These are phyloP conservation scores for Erebia palarica DNA, from an alignment of 2,888 invertebrate species.

Conservation along the genomic window DNA sequence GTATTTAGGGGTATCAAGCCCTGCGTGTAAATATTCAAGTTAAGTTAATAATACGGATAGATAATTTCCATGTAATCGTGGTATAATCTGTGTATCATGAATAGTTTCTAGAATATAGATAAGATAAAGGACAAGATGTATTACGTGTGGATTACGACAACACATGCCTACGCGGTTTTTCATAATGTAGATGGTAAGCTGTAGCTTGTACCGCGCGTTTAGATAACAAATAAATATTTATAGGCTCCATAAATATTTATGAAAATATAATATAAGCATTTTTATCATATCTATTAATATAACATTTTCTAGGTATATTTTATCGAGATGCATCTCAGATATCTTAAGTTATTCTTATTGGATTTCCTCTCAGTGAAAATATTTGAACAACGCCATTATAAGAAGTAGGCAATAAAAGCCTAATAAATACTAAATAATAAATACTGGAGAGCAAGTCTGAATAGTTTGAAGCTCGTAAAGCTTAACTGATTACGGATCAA, in stretches of 20 bases:
- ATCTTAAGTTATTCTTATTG: slow-evolving; percentile 4
- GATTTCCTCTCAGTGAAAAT: slow-evolving; percentile 6
- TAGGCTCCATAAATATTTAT: slow-evolving; percentile 30
- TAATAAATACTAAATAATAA: neutral
- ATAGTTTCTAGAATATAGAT: slow-evolving; percentile 39
- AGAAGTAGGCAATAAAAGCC: neutral
- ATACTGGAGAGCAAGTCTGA: neutral
- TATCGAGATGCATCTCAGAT: slow-evolving; percentile 4
- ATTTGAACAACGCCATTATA: neutral
- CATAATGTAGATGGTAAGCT: slow-evolving; percentile 28
- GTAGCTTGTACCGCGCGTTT: slow-evolving; percentile 22
- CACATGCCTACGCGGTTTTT: slow-evolving; percentile 29
- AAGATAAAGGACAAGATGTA: slow-evolving; percentile 42
- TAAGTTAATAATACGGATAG: no score
- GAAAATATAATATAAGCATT: slow-evolving; percentile 16
- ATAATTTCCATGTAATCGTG: neutral
- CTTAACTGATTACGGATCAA: neutral
- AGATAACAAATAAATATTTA: slow-evolving; percentile 33
- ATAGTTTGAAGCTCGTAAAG: neutral
- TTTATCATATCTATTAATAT: slow-evolving; percentile 14
- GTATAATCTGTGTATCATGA: slow-evolving; percentile 25
- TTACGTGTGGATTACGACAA: slow-evolving; percentile 32
- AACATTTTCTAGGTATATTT: neutral
- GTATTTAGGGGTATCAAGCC: no score
- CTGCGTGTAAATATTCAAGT: no score